Evolutionary conservation across 2,113 vertebrate species (phyloP).

Genomic region (Urocynchramus pylzowi): DNA sequence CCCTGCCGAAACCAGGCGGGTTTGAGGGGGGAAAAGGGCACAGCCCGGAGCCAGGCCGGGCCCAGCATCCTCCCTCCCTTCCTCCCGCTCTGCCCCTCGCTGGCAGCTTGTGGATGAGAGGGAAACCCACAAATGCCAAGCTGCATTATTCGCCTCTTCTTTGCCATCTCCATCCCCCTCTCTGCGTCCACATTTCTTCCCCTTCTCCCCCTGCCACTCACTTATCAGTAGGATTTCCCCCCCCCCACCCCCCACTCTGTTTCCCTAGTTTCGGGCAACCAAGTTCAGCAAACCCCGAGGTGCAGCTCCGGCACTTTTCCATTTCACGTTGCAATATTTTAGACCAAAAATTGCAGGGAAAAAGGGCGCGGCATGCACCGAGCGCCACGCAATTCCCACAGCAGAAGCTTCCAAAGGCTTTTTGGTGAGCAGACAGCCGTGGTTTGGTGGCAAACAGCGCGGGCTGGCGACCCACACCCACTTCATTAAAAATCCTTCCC

Average conservation of each 20-base stretch:
- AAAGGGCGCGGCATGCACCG: fast-evolving
- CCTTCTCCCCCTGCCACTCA: background rate
- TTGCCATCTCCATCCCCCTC: background rate
- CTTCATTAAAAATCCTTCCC: conserved; percentile 32
- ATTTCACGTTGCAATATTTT: background rate
- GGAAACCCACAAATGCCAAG: background rate
- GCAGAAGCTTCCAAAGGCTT: background rate
- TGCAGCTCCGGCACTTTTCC: background rate
- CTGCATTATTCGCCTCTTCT: background rate
- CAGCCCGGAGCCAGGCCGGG: fast-evolving
- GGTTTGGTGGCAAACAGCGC: fast-evolving
- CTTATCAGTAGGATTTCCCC: background rate
- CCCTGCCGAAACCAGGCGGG: fast-evolving
- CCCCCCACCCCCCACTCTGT: no score
- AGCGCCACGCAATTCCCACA: fast-evolving
- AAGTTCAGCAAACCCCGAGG: background rate
- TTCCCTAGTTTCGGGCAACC: background rate
- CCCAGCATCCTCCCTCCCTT: background rate
- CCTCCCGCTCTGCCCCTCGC: background rate
- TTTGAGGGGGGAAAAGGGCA: background rate
- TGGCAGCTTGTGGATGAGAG: background rate
- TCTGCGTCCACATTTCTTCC: background rate
- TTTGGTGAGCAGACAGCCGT: background rate
- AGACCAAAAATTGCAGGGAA: fast-evolving
- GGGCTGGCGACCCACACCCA: background rate